Evolutionary conservation across 2,888 invertebrate species (phyloP), one percentile per base, ranked within the genome.

Genomic region (Eupithecia tripunctaria): DNA sequence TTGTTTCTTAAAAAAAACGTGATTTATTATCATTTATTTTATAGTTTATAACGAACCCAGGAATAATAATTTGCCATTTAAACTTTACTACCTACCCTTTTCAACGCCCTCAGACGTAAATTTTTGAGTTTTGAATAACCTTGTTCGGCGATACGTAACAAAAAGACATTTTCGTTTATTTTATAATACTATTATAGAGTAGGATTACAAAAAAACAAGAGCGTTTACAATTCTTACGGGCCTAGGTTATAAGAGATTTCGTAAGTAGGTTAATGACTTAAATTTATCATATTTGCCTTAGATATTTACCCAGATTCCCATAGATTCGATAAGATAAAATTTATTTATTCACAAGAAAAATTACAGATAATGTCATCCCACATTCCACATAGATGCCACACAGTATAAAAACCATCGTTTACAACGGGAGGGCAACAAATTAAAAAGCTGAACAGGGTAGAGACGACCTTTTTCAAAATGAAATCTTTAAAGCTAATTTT

Each of bases 401-500:
- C 79, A 76, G 81, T 91, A 91, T 91, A 92, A 88, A 91, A 88
- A 85, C 86, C 84, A 84, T 84, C 76, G 73, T 74, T 78, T 74
- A 72, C 72, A 38, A n/a, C n/a, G 43, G 62, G 68, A 51, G 12
- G 32, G 78, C 67, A 77, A 77, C 79, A 81, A 68, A 80, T 67
- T 67, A 36, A 32, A 63, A 56, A 67, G 1, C 56, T 36, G 62
- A 21, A 25, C 51, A 25, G 21, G 62, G 27, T 29, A 18, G 60
- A 36, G 29, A 60, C 67, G 12, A 65, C 41, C 25, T 73, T 64
- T 59, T 68, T 72, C 36, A 87, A 81, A 79, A 91, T 91, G 91
- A 88, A 85, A 76, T 80, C 73, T 64, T 71, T 81, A 32, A 68
- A 78, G 8, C 56, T 87, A 67, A 76, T 86, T n/a, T 72, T 87